Percentiles rank a stretch among this genome's conserved stretches.
phyloP scores from a whole-genome alignment of 2,888 invertebrate species.

The Clunio marinus region DNA sequence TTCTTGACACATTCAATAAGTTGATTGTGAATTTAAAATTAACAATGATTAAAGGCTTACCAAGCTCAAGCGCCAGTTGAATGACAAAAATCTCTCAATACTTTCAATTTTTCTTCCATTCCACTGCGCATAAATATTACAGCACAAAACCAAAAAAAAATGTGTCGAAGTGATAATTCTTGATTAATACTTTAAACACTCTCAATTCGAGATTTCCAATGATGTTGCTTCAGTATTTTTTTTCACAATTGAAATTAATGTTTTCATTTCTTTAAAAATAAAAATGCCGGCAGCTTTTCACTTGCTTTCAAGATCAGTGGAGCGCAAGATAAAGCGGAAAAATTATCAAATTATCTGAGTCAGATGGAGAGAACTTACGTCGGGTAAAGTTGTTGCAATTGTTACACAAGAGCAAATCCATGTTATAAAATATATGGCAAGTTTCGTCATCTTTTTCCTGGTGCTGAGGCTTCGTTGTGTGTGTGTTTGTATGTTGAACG shows the following conservation, averaged over 20 bases:
- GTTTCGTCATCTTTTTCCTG: conserved; percentile 38
- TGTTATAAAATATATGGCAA: conserved; percentile 37
- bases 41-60: too few relatives aligned
- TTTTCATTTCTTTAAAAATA: too few relatives aligned
- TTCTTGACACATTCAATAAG: too few relatives aligned
- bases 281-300: too few relatives aligned
- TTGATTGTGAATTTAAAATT: too few relatives aligned
- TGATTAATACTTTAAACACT: background rate
- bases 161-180: background rate
- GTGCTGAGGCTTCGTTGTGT: background rate
- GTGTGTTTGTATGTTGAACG: background rate
- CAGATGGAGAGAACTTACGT: conserved; percentile 25
- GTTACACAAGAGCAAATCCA: conserved; percentile 36
- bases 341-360: conserved; percentile 33
- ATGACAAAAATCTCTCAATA: background rate
- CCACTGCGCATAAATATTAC: background rate
- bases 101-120: background rate
- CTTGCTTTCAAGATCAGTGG: conserved; percentile 30
- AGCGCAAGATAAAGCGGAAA: conserved; percentile 6
- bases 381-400: conserved; percentile 26
- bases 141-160: too few relatives aligned
- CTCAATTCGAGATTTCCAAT: background rate
- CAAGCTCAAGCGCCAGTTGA: too few relatives aligned
- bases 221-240: background rate
- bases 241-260: background rate